These are phyloP conservation scores for Cheilosia vernalis DNA, from an alignment of 2,888 invertebrate species.

Conservation along the genomic window DNA sequence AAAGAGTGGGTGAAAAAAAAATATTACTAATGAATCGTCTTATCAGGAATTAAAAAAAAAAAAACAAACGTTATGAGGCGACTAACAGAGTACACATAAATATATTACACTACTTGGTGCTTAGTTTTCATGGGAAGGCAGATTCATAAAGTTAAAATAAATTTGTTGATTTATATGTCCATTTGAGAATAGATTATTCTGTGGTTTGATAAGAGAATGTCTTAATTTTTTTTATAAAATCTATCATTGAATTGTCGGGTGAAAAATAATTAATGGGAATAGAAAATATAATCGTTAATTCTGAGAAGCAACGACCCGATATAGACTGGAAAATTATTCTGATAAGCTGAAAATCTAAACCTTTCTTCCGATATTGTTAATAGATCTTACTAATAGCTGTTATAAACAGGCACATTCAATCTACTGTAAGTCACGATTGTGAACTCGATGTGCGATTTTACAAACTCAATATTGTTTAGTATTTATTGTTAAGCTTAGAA, in stretches of 20 bases:
- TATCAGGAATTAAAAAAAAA: slow-evolving; percentile 37
- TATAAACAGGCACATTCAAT: too few species aligned
- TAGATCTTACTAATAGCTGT: too few species aligned
- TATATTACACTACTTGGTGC: slow-evolving; percentile 1
- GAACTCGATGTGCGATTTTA: too few species aligned
- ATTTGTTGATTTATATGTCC: slow-evolving; percentile 28
- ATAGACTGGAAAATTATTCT: too few species aligned
- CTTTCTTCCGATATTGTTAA: too few species aligned
- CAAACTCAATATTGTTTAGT: too few species aligned
- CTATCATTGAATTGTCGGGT: not conserved
- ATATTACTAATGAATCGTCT: slow-evolving; percentile 35
- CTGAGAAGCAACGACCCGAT: too few species aligned
- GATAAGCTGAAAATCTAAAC: too few species aligned
- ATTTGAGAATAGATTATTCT: slow-evolving; percentile 8
- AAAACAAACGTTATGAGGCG: slow-evolving; percentile 25
- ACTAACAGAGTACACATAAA: slow-evolving; percentile 12
- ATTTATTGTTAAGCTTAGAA: too few species aligned
- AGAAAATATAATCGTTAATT: not conserved
- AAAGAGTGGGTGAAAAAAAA: not conserved
- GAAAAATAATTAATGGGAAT: not conserved
- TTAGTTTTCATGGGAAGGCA: not conserved
- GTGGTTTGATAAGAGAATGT: slow-evolving; percentile 5
- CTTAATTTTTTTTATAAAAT: not conserved
- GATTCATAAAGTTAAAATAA: slow-evolving; percentile 21
- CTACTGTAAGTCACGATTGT: too few species aligned